These are phyloP conservation scores for Agelaius tricolor DNA, from an alignment of 2,113 vertebrate genomes.

Conservation along the genomic window DNA sequence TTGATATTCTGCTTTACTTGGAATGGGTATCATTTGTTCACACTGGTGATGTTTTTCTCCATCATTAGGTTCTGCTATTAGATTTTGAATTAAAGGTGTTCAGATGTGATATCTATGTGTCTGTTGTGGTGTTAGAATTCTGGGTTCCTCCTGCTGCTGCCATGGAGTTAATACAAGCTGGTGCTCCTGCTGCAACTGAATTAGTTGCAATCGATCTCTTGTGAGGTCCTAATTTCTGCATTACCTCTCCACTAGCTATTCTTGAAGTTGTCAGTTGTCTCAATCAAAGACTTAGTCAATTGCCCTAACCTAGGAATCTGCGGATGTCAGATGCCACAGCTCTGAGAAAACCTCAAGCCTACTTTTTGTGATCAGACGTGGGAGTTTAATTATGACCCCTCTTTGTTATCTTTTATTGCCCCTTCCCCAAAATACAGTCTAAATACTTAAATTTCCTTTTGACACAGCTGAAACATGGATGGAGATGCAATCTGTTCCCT, in stretches of 20 bases:
- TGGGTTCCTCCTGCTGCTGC: not conserved
- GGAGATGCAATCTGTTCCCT: not conserved
- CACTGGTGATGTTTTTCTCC: not conserved
- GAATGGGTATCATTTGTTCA: not conserved
- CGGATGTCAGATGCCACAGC: not conserved
- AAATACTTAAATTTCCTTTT: not conserved
- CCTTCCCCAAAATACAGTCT: not conserved
- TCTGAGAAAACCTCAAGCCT: not conserved
- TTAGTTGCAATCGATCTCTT: not conserved
- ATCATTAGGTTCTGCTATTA: not conserved
- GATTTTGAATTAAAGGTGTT: not conserved
- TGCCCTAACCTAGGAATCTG: not conserved
- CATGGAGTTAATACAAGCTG: not conserved
- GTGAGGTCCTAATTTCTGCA: not conserved
- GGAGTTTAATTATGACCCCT: not conserved
- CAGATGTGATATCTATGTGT: not conserved
- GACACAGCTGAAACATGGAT: not conserved
- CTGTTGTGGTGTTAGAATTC: not conserved
- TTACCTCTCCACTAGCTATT: not conserved
- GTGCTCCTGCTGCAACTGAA: not conserved
- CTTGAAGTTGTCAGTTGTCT: not conserved
- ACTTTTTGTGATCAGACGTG: not conserved
- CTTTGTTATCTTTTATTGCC: not conserved
- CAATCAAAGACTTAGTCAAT: not conserved
- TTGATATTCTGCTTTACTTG: not conserved